Conservation (phyloP, 2,797 vertebrate species). For the Alosa sapidissima region DNA sequence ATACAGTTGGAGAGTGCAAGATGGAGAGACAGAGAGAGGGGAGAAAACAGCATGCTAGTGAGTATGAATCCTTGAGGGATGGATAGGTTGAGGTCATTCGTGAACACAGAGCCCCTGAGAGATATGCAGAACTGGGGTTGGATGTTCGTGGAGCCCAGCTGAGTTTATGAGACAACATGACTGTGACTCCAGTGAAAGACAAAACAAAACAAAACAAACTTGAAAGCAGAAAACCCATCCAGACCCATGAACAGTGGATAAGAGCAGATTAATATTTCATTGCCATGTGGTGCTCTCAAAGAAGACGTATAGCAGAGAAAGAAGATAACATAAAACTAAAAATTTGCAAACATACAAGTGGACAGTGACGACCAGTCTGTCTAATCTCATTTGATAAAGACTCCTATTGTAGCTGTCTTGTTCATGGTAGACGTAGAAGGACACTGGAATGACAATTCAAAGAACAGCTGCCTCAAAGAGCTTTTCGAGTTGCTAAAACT, state of each 20-base stretch:
- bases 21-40: background rate
- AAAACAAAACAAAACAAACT: background rate
- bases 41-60: background rate
- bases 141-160: background rate
- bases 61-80: background rate
- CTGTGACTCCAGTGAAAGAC: background rate
- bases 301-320: background rate
- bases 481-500: constrained; percentile 1
- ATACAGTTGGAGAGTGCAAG: background rate
- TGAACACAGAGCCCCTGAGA: background rate
- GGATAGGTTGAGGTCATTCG: background rate
- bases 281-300: background rate
- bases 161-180: constrained; percentile 1
- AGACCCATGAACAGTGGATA: background rate
- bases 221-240: background rate
- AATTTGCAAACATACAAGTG: background rate
- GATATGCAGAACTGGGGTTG: background rate
- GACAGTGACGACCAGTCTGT: background rate
- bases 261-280: background rate
- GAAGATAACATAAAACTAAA: background rate
- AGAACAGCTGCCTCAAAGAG: background rate
- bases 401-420: background rate
- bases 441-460: background rate
- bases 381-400: background rate
- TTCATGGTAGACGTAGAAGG: background rate